These are phyloP conservation scores for Trichacis sp. DNA, from an alignment of 2,888 invertebrate species.

Conservation along the genomic window DNA sequence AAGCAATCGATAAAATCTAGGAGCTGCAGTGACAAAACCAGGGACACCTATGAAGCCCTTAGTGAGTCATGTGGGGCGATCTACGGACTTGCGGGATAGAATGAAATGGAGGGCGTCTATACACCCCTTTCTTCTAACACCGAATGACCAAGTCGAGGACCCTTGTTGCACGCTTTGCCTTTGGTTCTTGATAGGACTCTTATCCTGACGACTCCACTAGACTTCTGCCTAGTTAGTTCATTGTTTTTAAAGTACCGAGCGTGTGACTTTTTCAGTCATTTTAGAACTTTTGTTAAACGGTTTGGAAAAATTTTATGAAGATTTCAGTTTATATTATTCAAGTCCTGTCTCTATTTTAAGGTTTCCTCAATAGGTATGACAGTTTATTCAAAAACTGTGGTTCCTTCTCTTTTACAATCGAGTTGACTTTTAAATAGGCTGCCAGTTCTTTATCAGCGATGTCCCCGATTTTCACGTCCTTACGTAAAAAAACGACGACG, in stretches of 20 bases:
- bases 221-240: conserved; percentile 11
- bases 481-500: too few relatives aligned
- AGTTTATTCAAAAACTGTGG: too few relatives aligned
- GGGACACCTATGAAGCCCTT: conserved; percentile 9
- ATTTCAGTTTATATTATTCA: too few relatives aligned
- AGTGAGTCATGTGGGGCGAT: conserved; percentile 25
- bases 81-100: conserved; percentile 23
- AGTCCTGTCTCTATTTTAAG: too few relatives aligned
- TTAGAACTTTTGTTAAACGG: conserved; percentile 3
- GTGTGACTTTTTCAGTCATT: conserved; percentile 21
- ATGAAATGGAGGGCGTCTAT: conserved; percentile 33
- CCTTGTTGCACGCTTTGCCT: conserved; percentile 25
- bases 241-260: conserved; percentile 20
- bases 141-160: conserved; percentile 31
- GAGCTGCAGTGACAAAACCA: conserved; percentile 9
- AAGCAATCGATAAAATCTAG: conserved; percentile 18
- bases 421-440: too few relatives aligned
- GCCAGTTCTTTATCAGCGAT: too few relatives aligned
- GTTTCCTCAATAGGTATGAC: too few relatives aligned
- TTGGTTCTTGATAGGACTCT: conserved; percentile 17
- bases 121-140: conserved; percentile 30
- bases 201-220: conserved; percentile 9
- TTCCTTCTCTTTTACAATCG: too few relatives aligned
- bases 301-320: too few relatives aligned
- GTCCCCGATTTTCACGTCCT: too few relatives aligned